Percentiles rank a stretch among this genome's conserved stretches.
Evolutionary conservation across 2,113 vertebrate species (phyloP).

Genomic region (Thinocorus orbignyianus): DNA sequence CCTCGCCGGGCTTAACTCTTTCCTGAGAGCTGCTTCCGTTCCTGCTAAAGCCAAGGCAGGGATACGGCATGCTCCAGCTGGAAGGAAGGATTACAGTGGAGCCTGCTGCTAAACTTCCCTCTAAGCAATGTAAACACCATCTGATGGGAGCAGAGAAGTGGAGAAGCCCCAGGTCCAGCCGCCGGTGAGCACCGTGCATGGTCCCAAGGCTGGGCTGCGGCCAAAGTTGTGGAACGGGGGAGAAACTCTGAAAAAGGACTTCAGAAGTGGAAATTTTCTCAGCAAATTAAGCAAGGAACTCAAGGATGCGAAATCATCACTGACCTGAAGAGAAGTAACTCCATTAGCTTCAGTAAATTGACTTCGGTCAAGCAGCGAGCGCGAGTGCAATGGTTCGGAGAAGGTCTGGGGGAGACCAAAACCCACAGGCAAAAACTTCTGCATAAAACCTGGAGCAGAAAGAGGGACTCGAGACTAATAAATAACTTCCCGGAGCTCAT

Average conservation of each 20-base stretch:
- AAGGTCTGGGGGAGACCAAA: neutral
- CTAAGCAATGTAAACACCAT: neutral
- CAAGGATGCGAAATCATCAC: neutral
- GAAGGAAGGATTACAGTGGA: neutral
- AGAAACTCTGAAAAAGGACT: neutral
- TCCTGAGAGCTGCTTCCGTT: slow-evolving; percentile 37
- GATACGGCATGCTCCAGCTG: neutral
- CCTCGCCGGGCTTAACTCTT: slow-evolving; percentile 48
- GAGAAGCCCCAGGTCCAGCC: neutral
- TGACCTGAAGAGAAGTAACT: neutral
- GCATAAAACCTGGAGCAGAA: neutral
- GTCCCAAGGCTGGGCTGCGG: neutral
- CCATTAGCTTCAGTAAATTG: neutral
- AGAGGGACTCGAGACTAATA: neutral
- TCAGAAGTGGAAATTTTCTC: neutral
- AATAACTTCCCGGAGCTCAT: neutral
- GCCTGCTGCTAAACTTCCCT: neutral
- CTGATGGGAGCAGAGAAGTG: neutral
- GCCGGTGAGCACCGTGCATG: accelerated
- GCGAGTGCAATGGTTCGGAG: accelerated
- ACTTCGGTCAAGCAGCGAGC: neutral
- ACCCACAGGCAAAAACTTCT: neutral
- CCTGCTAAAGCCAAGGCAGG: neutral
- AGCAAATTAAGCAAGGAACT: slow-evolving; percentile 10
- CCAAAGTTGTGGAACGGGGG: accelerated